These are phyloP conservation scores for Onychomys torridus DNA, from an alignment of 2,797 vertebrate species.

Conservation along the genomic window DNA sequence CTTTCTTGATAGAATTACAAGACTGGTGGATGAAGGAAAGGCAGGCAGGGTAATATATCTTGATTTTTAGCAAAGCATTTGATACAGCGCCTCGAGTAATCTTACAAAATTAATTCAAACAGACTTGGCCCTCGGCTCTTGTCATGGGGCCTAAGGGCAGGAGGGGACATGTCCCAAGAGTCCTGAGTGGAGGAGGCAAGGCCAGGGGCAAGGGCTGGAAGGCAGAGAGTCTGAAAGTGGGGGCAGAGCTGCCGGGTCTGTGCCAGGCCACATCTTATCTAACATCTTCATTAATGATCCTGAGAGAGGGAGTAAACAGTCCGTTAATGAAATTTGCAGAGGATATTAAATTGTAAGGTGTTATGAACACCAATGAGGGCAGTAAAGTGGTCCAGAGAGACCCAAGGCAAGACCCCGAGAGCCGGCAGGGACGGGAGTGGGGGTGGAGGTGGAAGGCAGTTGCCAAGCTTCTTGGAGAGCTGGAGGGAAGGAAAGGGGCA, in stretches of 20 bases:
- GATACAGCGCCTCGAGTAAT: constrained; percentile 73
- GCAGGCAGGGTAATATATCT: constrained; percentile 78
- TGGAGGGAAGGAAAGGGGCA: not conserved
- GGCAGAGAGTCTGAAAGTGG: not conserved
- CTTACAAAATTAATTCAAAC: constrained; percentile 82
- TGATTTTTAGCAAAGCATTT: constrained; percentile 82
- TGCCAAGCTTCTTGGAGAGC: not conserved
- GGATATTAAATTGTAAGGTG: constrained; percentile 80
- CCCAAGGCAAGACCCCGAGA: constrained; percentile 1
- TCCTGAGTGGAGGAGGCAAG: not conserved
- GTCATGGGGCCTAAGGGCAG: constrained; percentile 46
- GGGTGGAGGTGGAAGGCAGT: not conserved
- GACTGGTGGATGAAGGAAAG: constrained; percentile 82
- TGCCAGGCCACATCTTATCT: constrained; percentile 70
- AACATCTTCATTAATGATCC: constrained; percentile 84
- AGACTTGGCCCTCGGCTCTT: constrained; percentile 78
- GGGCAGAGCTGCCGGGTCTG: constrained; percentile 15
- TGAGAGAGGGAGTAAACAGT: constrained; percentile 82
- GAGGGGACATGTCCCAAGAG: constrained; percentile 37
- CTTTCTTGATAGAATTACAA: constrained; percentile 86
- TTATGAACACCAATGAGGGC: constrained; percentile 74
- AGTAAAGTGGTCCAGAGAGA: constrained; percentile 56
- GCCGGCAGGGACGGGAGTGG: no score
- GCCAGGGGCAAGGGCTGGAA: not conserved
- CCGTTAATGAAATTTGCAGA: constrained; percentile 82